Percentiles rank a stretch among this genome's conserved stretches.
These are phyloP conservation scores for Drosophila melanica DNA, from an alignment of 1,140 invertebrate genomes.

Conservation along the genomic window DNA sequence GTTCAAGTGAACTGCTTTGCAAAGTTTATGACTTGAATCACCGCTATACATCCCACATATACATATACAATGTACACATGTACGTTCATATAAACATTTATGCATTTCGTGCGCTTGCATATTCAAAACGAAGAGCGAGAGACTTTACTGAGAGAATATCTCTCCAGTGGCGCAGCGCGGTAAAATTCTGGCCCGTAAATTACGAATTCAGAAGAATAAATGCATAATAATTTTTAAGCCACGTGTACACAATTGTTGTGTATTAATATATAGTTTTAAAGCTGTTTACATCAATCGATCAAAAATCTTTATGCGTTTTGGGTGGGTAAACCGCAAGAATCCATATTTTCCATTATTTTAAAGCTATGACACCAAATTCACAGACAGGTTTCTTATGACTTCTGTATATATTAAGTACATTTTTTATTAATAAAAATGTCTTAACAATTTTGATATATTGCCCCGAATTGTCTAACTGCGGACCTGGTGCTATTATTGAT, in stretches of 20 bases:
- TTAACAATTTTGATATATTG: no score
- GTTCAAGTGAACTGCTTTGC: conserved; percentile 73
- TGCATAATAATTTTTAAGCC: no score
- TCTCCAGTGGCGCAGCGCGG: conserved; percentile 52
- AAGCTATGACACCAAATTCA: no score
- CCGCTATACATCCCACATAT: conserved; percentile 31
- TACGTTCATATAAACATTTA: conserved; percentile 5
- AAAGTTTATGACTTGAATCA: conserved; percentile 68
- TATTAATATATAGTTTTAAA: no score
- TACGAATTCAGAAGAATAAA: not conserved
- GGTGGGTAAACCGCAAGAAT: no score
- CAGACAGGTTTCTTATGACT: no score
- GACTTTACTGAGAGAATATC: conserved; percentile 35
- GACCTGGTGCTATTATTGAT: conserved; percentile 42
- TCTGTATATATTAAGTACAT: no score
- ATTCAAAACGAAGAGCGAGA: conserved; percentile 45
- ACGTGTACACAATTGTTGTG: no score
- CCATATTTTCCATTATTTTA: no score
- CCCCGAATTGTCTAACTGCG: conserved; percentile 20
- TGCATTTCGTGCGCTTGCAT: conserved; percentile 52
- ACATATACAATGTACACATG: conserved; percentile 40
- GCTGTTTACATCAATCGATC: no score
- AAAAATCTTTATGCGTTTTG: no score
- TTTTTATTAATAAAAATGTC: no score
- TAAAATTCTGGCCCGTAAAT: conserved; percentile 15